A percentile compares a stretch with the other conserved stretches of the same genome.
Conservation (phyloP, 2,113 vertebrate species). For the Monarcha castaneiventris region DNA sequence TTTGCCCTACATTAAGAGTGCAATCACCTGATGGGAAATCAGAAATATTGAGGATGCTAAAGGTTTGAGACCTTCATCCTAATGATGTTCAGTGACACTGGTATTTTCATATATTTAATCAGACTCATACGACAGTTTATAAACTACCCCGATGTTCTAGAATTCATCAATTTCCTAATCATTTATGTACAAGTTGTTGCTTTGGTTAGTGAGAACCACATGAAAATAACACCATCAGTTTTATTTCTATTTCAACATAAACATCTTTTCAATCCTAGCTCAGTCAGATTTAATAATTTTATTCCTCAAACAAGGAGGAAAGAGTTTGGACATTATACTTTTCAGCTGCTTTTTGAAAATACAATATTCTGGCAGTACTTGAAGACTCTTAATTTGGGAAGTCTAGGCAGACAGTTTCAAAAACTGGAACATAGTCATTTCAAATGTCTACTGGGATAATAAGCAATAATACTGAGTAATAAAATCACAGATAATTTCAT, state of each 20-base stretch:
- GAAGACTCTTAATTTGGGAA: not conserved
- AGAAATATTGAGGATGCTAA: constrained; percentile 56
- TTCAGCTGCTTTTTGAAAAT: not conserved
- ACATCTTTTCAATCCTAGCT: not conserved
- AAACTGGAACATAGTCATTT: not conserved
- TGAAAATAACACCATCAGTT: not conserved
- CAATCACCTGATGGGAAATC: constrained; percentile 44
- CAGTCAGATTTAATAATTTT: not conserved
- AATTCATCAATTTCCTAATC: not conserved
- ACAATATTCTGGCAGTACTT: not conserved
- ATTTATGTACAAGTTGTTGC: not conserved
- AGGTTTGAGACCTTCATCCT: constrained; percentile 53
- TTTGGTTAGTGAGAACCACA: not conserved
- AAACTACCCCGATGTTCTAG: not conserved
- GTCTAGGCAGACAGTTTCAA: not conserved
- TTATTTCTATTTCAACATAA: not conserved
- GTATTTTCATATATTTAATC: constrained; percentile 1
- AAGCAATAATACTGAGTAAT: not conserved
- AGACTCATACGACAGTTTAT: not conserved
- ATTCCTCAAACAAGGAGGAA: not conserved
- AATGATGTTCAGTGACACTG: not conserved
- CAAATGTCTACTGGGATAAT: not conserved
- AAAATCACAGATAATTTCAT: not conserved
- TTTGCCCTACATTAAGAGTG: constrained; percentile 52
- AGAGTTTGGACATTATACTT: not conserved